Evolutionary conservation across 2,888 invertebrate genomes (phyloP).

Genomic region (Gastrophysa polygoni): DNA sequence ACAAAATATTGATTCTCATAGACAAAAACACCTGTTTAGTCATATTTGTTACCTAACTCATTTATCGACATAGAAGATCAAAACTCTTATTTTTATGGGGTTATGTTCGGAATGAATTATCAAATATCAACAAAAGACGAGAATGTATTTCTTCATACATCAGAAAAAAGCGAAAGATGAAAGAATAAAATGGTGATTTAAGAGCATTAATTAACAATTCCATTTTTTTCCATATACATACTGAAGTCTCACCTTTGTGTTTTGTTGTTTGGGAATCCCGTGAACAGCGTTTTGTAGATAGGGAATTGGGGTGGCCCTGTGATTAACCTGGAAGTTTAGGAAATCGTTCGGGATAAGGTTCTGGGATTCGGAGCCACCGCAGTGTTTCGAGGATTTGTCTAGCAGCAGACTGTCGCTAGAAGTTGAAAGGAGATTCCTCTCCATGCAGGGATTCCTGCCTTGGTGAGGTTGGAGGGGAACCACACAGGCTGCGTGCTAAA

Average conservation of each 20-base stretch:
- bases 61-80: too few relatives aligned
- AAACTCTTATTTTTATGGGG: too few relatives aligned
- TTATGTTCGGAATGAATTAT: too few relatives aligned
- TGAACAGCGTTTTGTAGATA: slow-evolving; percentile 78
- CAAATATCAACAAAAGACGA: too few relatives aligned
- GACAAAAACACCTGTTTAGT: too few relatives aligned
- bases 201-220: too few relatives aligned
- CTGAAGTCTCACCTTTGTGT: slow-evolving; percentile 40
- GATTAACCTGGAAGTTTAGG: slow-evolving; percentile 56
- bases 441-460: slow-evolving; percentile 70
- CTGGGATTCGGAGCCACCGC: slow-evolving; percentile 58
- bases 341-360: slow-evolving; percentile 62
- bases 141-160: too few relatives aligned
- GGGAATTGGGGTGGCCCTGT: slow-evolving; percentile 68
- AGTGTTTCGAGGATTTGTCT: slow-evolving; percentile 70
- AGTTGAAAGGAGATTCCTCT: slow-evolving; percentile 69
- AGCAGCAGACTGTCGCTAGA: slow-evolving; percentile 66
- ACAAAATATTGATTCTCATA: slow-evolving; percentile 29
- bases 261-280: slow-evolving; percentile 56
- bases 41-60: too few relatives aligned
- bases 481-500: slow-evolving; percentile 51
- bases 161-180: too few relatives aligned
- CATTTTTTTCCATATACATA: too few relatives aligned
- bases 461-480: slow-evolving; percentile 79
- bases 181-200: too few relatives aligned